These are phyloP conservation scores for Megathymus violae DNA, from an alignment of 1,140 invertebrate species.

Conservation along the genomic window DNA sequence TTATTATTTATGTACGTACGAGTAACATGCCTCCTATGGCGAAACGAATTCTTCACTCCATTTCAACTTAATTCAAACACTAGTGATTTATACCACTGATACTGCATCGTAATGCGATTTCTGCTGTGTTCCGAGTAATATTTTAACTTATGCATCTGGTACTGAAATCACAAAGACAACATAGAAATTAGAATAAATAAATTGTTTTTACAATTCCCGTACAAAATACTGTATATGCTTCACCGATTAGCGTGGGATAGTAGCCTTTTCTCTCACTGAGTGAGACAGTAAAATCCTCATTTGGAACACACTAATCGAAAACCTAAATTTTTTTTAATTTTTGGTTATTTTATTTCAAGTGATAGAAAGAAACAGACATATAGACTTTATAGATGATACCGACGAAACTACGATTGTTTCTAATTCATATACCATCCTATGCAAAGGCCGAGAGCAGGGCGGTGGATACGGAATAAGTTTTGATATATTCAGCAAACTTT, in stretches of 20 bases:
- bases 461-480: conserved; percentile 22
- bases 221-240: no score
- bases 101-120: conserved; percentile 29
- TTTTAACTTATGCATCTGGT: conserved; percentile 7
- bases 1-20: conserved; percentile 9
- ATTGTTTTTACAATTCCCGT: no score
- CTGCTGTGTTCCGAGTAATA: conserved; percentile 8
- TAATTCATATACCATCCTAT: conserved; percentile 7
- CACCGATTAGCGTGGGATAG: no score
- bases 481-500: conserved; percentile 36
- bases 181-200: conserved; percentile 1
- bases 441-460: conserved; percentile 2
- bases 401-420: no score
- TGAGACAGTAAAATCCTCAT: no score
- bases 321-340: no score
- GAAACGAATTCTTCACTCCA: conserved; percentile 6
- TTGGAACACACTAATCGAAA: no score
- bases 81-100: conserved; percentile 24
- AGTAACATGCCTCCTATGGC: neutral
- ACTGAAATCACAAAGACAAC: conserved; percentile 7
- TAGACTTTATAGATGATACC: no score
- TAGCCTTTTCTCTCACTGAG: no score
- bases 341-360: no score
- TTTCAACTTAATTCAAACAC: conserved; percentile 28
- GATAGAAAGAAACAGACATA: no score